These are phyloP conservation scores for Ladona fulva DNA, from an alignment of 1,140 invertebrate genomes.

Conservation along the genomic window DNA sequence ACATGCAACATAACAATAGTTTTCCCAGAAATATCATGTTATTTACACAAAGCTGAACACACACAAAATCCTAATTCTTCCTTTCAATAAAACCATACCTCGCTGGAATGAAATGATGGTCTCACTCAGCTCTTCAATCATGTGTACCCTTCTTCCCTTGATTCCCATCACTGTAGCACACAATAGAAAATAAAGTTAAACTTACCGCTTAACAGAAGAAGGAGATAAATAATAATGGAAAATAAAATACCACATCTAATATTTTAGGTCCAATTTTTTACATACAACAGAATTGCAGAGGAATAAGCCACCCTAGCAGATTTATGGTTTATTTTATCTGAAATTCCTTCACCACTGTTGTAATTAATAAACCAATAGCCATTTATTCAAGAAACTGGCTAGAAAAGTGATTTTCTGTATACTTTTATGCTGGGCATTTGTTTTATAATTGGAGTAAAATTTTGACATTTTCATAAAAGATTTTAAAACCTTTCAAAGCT, in stretches of 20 bases:
- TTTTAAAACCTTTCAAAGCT: no score
- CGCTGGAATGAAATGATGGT: conserved; percentile 97
- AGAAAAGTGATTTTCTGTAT: no score
- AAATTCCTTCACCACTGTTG: no score
- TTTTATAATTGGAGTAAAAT: no score
- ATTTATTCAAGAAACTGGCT: no score
- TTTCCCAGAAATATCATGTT: not conserved
- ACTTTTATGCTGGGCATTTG: no score
- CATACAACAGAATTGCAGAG: no score
- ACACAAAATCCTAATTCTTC: conserved; percentile 26
- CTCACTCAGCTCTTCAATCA: conserved; percentile 95
- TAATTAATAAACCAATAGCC: no score
- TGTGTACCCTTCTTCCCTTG: conserved; percentile 91
- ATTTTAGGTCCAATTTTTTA: no score
- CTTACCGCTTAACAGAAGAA: not conserved
- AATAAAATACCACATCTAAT: not conserved
- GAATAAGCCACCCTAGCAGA: no score
- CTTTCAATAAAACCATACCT: conserved; percentile 58
- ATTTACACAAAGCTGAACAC: conserved; percentile 28
- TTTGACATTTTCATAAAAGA: no score
- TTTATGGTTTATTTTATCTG: no score
- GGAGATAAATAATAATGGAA: not conserved
- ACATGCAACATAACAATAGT: not conserved
- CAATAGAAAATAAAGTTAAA: conserved; percentile 16
- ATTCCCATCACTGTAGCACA: conserved; percentile 86